phyloP scores from a whole-genome alignment of 1,140 invertebrate genomes.

The Drosophila setifemur region DNA sequence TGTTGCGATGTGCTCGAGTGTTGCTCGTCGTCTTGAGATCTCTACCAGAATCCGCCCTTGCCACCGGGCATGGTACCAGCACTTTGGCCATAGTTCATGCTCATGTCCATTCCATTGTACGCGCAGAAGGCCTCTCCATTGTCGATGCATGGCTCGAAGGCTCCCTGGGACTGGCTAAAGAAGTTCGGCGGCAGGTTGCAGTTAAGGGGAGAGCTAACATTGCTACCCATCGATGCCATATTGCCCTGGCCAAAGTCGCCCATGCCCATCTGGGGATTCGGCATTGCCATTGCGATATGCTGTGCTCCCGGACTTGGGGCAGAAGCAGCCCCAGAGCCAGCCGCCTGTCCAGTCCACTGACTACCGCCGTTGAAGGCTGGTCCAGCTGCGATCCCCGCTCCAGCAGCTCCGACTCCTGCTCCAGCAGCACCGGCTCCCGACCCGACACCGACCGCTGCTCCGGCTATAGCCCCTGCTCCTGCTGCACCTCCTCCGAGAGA shows the following conservation, averaged over 20 bases:
- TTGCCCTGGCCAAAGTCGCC: conserved; percentile 7
- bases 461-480: not conserved
- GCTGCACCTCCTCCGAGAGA: not conserved
- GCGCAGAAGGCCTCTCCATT: conserved; percentile 15
- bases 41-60: conserved; percentile 16
- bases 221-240: not conserved
- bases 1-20: not conserved
- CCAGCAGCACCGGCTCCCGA: not conserved
- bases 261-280: conserved; percentile 16
- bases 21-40: not conserved
- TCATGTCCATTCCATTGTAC: conserved; percentile 4
- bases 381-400: not conserved
- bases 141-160: conserved; percentile 17
- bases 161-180: conserved; percentile 6
- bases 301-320: not conserved
- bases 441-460: not conserved
- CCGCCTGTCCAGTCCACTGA: too few species aligned
- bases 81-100: not conserved
- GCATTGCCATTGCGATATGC: not conserved
- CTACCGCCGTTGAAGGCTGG: too few species aligned
- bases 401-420: not conserved
- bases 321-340: too few species aligned
- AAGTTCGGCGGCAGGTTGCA: conserved; percentile 19
- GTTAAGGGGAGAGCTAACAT: conserved; percentile 10
- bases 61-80: not conserved